Percentiles rank a stretch among this genome's conserved stretches.
Conservation (phyloP, 92 coral and sea anemone species). For the Porites divaricata region DNA sequence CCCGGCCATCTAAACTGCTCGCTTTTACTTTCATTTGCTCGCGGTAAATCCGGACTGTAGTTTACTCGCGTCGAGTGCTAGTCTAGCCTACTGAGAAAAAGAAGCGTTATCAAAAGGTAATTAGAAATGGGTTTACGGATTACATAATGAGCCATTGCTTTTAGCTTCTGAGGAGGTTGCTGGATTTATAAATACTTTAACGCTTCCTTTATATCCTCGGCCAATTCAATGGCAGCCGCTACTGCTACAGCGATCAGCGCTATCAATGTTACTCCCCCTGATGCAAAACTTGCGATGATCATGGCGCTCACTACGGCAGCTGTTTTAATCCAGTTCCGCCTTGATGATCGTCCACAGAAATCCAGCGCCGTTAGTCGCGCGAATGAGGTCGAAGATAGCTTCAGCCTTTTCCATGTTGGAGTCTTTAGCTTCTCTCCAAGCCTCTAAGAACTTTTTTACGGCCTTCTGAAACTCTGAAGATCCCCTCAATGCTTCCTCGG, state of each 20-base stretch:
- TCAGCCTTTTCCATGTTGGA: constrained; percentile 42
- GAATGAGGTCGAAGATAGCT: constrained; percentile 44
- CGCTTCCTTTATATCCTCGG: background rate
- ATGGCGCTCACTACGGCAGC: constrained; percentile 53
- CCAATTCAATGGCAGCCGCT: background rate
- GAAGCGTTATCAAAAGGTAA: too few species aligned
- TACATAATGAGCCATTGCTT: too few species aligned
- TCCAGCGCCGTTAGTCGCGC: constrained; percentile 22
- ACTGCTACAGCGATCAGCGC: constrained; percentile 55
- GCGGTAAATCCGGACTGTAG: too few species aligned
- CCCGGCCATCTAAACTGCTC: too few species aligned
- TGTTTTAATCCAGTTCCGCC: constrained; percentile 56
- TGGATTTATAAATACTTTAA: too few species aligned
- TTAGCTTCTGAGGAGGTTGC: too few species aligned
- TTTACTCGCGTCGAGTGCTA: too few species aligned
- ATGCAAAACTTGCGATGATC: constrained; percentile 58
- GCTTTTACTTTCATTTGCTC: too few species aligned
- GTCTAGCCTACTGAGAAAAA: too few species aligned
- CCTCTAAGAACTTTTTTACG: constrained; percentile 22
- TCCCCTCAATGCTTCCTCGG: constrained; percentile 35
- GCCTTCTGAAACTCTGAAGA: constrained; percentile 38
- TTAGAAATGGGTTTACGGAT: too few species aligned
- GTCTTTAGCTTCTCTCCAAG: constrained; percentile 54
- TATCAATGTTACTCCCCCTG: constrained; percentile 48
- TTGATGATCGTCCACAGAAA: constrained; percentile 58